Evolutionary conservation across 1,140 invertebrate species (phyloP).

Genomic region (Drosophila mauritiana): DNA sequence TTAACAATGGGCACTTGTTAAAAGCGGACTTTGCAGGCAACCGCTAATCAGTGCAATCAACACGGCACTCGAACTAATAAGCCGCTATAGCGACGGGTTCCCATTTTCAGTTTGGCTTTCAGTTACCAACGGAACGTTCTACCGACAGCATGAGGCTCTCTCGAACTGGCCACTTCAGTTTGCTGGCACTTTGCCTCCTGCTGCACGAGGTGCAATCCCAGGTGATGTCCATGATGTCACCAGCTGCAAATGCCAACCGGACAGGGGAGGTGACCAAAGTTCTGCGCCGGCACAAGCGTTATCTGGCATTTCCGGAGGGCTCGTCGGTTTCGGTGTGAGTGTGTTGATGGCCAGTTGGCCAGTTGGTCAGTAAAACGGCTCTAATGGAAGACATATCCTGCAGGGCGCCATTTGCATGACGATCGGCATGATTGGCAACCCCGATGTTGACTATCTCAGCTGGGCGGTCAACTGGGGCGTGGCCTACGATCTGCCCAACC

Average conservation of each 20-base stretch:
- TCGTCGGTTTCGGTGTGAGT: constrained; percentile 84
- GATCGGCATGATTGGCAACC: constrained; percentile 80
- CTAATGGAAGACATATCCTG: constrained; percentile 4
- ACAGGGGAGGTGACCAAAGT: constrained; percentile 38
- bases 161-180: neutral
- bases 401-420: constrained; percentile 81
- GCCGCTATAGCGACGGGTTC: constrained; percentile 20
- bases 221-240: neutral
- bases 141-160: constrained; percentile 41
- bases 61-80: constrained; percentile 51
- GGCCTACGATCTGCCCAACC: constrained; percentile 90
- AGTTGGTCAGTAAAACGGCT: neutral
- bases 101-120: neutral
- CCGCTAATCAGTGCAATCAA: constrained; percentile 67
- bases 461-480: constrained; percentile 89
- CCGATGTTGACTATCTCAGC: constrained; percentile 73
- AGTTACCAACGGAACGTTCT: constrained; percentile 48
- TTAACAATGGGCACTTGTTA: constrained; percentile 28
- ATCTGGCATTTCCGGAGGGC: constrained; percentile 84
- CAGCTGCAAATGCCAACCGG: constrained; percentile 27
- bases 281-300: constrained; percentile 74
- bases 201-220: constrained; percentile 4
- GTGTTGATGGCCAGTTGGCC: neutral
- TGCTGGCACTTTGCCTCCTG: constrained; percentile 6
- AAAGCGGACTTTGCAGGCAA: constrained; percentile 39